These are phyloP conservation scores for Lacerta viridis DNA, from an alignment of 2,797 vertebrate species.

Conservation along the genomic window DNA sequence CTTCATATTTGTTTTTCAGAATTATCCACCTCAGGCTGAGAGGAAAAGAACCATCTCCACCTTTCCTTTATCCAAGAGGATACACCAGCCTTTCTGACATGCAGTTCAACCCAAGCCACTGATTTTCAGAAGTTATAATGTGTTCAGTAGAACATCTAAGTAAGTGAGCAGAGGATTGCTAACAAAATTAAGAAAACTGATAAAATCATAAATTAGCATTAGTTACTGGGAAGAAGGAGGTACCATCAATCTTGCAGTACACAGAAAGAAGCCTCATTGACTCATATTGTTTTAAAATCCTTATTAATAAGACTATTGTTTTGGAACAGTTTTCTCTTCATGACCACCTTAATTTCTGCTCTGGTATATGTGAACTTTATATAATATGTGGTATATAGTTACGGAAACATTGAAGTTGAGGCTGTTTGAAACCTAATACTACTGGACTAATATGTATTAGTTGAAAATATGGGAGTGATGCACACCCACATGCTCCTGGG, in stretches of 20 bases:
- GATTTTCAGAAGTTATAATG: neutral
- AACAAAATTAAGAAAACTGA: rapidly evolving
- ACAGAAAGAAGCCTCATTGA: neutral
- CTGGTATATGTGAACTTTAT: neutral
- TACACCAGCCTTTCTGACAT: neutral
- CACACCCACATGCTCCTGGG: neutral
- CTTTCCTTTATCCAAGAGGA: rapidly evolving
- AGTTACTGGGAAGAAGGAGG: neutral
- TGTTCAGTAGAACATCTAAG: neutral
- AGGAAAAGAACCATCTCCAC: rapidly evolving
- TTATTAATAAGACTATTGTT: constrained; percentile 23
- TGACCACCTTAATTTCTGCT: neutral
- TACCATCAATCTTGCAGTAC: neutral
- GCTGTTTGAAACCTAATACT: neutral
- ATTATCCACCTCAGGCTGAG: rapidly evolving
- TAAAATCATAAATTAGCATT: rapidly evolving
- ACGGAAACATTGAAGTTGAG: neutral
- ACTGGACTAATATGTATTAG: neutral
- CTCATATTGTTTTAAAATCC: neutral
- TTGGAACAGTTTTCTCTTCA: constrained; percentile 15
- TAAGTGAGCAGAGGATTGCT: neutral
- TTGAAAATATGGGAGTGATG: neutral
- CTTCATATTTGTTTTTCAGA: neutral
- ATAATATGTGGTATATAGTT: neutral
- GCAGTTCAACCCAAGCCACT: neutral